Conservation (phyloP, 2,113 vertebrate genomes). For the Speoplatyrhinus poulsoni region DNA sequence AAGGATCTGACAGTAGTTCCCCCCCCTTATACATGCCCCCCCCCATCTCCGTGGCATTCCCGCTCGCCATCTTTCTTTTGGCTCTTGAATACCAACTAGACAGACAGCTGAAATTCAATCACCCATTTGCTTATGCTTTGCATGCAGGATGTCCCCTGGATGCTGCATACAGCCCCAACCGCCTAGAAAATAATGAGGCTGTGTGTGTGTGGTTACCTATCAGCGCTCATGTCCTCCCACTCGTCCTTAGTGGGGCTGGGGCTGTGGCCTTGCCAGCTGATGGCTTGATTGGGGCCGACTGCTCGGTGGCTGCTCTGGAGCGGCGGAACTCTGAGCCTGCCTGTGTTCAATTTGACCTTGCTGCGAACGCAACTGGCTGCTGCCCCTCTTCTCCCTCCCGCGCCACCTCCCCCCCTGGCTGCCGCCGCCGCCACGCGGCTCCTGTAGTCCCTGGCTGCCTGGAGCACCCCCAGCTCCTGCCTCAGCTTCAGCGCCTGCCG, state of each 20-base stretch:
- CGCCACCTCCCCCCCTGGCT: constrained; percentile 26
- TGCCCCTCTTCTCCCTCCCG: constrained; percentile 11
- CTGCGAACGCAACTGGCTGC: constrained; percentile 67
- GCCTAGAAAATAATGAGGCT: constrained; percentile 91
- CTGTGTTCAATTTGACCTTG: constrained; percentile 86
- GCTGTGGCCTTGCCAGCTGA: constrained; percentile 82
- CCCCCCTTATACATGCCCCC: constrained; percentile 78
- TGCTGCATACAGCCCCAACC: constrained; percentile 65
- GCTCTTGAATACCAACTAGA: constrained; percentile 94
- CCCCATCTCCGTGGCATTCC: constrained; percentile 82
- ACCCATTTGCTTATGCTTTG: constrained; percentile 93
- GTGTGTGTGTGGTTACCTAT: constrained; percentile 83
- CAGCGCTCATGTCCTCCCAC: constrained; percentile 93
- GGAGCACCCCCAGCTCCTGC: constrained; percentile 76
- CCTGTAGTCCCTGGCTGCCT: constrained; percentile 70
- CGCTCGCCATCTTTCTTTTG: constrained; percentile 75
- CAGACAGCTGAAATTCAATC: constrained; percentile 96
- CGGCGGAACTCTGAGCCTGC: constrained; percentile 73
- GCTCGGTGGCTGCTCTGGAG: constrained; percentile 77
- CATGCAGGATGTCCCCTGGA: constrained; percentile 91
- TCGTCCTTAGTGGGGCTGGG: constrained; percentile 87
- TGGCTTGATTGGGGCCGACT: constrained; percentile 88
- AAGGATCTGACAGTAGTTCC: constrained; percentile 92
- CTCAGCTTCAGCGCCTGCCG: constrained; percentile 76
- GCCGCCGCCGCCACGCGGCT: constrained; percentile 25